Evolutionary conservation across 2,113 vertebrate genomes (phyloP), one percentile per base, ranked within the genome.

Genomic region (Podiceps cristatus): DNA sequence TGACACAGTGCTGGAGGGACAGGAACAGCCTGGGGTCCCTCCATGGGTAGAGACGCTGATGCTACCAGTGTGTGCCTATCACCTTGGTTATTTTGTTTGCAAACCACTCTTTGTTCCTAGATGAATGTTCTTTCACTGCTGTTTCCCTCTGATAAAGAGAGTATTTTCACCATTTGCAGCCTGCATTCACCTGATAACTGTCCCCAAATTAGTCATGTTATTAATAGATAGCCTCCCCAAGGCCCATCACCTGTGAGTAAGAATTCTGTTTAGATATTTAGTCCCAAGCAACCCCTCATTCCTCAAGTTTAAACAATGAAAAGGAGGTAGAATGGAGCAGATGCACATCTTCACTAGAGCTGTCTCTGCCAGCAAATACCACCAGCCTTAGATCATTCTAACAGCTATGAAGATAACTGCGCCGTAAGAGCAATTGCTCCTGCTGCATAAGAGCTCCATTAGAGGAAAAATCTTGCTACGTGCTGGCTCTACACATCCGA

Each of bases 1-100:
- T 93, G 96, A 96, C 91, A 96, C 94, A 97, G 97, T 82, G 84
- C 89, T 79, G 87, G 80, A 94, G 77, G 83, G 62, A 90, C 91
- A 85, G 80, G 83, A 92, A 82, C 89, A 85, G 80, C 40, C 87
- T 11, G 1, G 67, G 86, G n/a, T 74, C 91, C 77, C 95, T 90
- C 95, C 81, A 12, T 0, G 56, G 90, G 58, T 73, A 87, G 52
- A 84, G 86, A 86, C 79, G 62, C 86, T 92, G 86, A 33, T 44
- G 62, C 71, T 91, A 67, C 86, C 2, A 0, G 66, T 79, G 74
- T n/a, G 53, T 82, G 85, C 90, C 82, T 79, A 56, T 31, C 92
- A 55, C 42, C 77, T 88, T 58, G 42, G 49, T 64, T 29, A 29
- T 52, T 96, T 82, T 50, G 37, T 73, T 63, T 75, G 66, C 71